Evolutionary conservation across 1,140 invertebrate species (phyloP), one percentile per base, ranked within the genome.

Genomic region (Coenobita brevimanus): DNA sequence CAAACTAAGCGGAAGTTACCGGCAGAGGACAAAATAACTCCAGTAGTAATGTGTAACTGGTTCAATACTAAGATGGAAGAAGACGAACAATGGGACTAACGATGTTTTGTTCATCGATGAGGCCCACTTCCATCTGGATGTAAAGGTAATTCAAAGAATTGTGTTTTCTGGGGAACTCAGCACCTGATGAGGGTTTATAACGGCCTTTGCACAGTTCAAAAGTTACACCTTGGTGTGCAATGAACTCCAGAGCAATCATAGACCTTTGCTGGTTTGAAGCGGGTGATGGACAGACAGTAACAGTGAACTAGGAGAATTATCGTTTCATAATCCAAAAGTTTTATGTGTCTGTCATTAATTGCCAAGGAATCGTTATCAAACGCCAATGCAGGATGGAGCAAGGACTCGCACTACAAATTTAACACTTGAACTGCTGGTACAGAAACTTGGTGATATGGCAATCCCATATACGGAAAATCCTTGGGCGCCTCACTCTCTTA

Each of bases 161-260:
- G 54, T 57, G 54, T 57, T 57, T 57, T 57, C 54, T 57, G 54
- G 54, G 54, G 54, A 57, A 57, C 54, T 57, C 10, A 57, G n/a
- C 54, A 57, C 54, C 54, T 13, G 10, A 57, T 10, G 54, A 57
- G n/a, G 54, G 13, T 57, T 57, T 57, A n/a, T n/a, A 57, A 57
- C 54, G 54, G 54, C 54, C 54, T 57, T 57, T 57, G 54, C 54
- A 57, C n/a, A 57, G 54, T n/a, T 57, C 54, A 57, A 57, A 57
- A n/a, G 54, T 57, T 69, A 30, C 10, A 30, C 10, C 13, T 69
- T 17, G 13, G 67, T 69, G 54, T 57, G 54, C 54, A 57, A 57
- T 57, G n/a, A 57, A 57, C 10, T 57, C 54, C 10, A 57, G n/a
- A 57, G n/a, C 54, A 10, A 57, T 57, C 13, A n/a, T 57, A 13